A percentile compares a stretch with the other conserved stretches of the same genome.
phyloP scores from a whole-genome alignment of 1,140 invertebrate species.

The Temnothorax nylanderi region DNA sequence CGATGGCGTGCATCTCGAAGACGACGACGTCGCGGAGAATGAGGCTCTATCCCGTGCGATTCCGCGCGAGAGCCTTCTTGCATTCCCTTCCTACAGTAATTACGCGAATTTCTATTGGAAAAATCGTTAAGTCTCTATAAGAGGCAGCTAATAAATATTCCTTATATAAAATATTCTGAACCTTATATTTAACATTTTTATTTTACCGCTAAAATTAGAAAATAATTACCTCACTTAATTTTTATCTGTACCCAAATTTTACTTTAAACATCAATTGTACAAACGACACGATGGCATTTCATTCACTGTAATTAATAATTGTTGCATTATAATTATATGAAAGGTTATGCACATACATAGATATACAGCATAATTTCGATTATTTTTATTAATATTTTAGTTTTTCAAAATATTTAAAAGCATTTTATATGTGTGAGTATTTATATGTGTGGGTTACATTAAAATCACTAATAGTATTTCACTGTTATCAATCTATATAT shows the following conservation, averaged over 20 bases:
- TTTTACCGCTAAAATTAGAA: not conserved
- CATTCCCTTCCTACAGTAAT: not conserved
- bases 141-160: not conserved
- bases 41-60: not conserved
- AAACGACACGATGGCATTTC: not conserved
- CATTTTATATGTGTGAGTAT: not conserved
- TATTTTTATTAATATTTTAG: not conserved
- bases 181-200: not conserved
- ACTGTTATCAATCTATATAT: not conserved
- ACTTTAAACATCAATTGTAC: not conserved
- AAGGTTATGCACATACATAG: not conserved
- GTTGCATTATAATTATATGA: not conserved
- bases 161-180: not conserved
- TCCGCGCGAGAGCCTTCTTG: not conserved
- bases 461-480: not conserved
- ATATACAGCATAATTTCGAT: not conserved
- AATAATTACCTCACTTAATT: not conserved
- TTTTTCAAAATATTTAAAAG: not conserved
- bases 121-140: not conserved
- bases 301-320: not conserved
- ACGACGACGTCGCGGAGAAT: not conserved
- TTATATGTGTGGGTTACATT: not conserved
- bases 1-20: conserved; percentile 20
- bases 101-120: not conserved
- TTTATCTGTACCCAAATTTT: not conserved